Conservation (phyloP, 2,888 invertebrate genomes). For the Drosophila macrospina region DNA sequence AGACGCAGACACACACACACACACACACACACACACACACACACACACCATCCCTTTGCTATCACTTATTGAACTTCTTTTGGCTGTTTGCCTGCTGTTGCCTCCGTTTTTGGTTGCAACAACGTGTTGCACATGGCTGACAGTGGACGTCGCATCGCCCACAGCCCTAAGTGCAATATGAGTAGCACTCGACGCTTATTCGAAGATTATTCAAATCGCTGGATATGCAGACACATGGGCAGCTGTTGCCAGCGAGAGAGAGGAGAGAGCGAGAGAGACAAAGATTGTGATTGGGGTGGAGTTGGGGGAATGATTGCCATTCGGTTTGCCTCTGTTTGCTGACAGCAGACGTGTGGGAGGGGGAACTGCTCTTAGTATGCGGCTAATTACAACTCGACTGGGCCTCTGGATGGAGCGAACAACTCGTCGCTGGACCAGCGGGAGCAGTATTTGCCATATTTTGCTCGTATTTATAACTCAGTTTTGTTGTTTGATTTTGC, state of each 20-base stretch:
- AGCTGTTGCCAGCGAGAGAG: constrained; percentile 46
- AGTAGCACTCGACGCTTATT: constrained; percentile 71
- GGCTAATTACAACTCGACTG: constrained; percentile 53
- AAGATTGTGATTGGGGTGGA: neutral
- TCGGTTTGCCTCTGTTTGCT: constrained; percentile 10
- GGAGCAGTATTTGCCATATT: constrained; percentile 46
- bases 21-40: too few relatives aligned
- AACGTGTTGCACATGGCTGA: constrained; percentile 81
- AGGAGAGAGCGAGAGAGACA: neutral
- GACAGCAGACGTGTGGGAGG: constrained; percentile 12
- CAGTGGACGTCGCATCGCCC: constrained; percentile 33
- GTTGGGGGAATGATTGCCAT: neutral
- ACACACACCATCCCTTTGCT: constrained; percentile 5
- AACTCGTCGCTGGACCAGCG: neutral
- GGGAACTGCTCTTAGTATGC: constrained; percentile 28
- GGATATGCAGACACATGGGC: constrained; percentile 26
- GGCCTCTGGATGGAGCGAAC: constrained; percentile 8
- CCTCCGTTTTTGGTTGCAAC: constrained; percentile 64
- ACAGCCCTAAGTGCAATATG: constrained; percentile 76
- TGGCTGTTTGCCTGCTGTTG: constrained; percentile 27
- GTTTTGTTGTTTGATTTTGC: constrained; percentile 36
- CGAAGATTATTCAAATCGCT: constrained; percentile 18
- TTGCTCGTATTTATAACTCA: constrained; percentile 54
- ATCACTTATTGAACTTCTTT: constrained; percentile 70
- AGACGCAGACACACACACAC: neutral